phyloP scores from a whole-genome alignment of 2,888 invertebrate genomes.

The Mythimna lalbum region DNA sequence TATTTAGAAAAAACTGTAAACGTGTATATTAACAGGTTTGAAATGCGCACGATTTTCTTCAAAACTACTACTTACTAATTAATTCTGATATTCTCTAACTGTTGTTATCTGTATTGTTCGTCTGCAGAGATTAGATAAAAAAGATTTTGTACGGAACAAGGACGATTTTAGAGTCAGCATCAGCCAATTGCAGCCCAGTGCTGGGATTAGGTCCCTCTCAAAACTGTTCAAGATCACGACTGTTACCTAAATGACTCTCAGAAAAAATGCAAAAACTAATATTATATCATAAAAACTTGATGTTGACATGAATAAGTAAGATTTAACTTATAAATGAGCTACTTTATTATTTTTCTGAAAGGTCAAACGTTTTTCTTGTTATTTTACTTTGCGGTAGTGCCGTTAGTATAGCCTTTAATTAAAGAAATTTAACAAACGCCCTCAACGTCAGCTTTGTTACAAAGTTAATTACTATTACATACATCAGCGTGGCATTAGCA shows the following conservation, averaged over 20 bases:
- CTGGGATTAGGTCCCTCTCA: background rate
- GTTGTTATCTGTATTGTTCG: slow-evolving; percentile 42
- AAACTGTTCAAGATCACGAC: background rate
- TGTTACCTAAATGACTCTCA: background rate
- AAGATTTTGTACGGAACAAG: slow-evolving; percentile 22
- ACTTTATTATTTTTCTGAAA: slow-evolving; percentile 19
- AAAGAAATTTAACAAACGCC: slow-evolving; percentile 15
- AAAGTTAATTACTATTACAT: slow-evolving; percentile 29
- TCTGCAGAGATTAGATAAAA: slow-evolving; percentile 41
- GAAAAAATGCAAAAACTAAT: background rate
- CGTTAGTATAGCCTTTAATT: slow-evolving; percentile 20
- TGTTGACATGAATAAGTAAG: background rate
- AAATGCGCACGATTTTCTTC: slow-evolving; percentile 14
- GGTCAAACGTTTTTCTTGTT: slow-evolving; percentile 28
- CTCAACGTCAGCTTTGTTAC: slow-evolving; percentile 6
- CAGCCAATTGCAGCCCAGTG: slow-evolving; percentile 10
- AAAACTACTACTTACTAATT: slow-evolving; percentile 16
- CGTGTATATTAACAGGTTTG: background rate
- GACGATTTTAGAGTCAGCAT: slow-evolving; percentile 8
- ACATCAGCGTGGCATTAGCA: slow-evolving; percentile 5
- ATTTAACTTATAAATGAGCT: slow-evolving; percentile 25
- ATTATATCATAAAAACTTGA: slow-evolving; percentile 7
- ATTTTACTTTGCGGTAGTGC: slow-evolving; percentile 12
- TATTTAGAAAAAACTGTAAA: background rate
- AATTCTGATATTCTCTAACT: slow-evolving; percentile 18